Percentiles rank a stretch among this genome's conserved stretches.
These are phyloP conservation scores for Bombus confusus DNA, from an alignment of 1,140 invertebrate genomes.

Conservation along the genomic window DNA sequence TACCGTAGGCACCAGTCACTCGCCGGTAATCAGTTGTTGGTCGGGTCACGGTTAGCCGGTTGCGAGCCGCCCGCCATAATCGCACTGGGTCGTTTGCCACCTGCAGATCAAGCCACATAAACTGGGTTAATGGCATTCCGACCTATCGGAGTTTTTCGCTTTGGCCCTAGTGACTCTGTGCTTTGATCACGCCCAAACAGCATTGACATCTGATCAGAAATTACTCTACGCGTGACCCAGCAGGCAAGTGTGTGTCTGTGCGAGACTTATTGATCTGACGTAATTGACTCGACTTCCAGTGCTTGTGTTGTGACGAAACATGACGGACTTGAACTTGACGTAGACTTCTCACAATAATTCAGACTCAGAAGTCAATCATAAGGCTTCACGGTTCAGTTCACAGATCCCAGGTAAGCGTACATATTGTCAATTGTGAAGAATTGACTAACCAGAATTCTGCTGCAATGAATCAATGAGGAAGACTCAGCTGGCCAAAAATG, in stretches of 20 bases:
- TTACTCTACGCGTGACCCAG: conserved; percentile 82
- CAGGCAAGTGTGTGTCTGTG: conserved; percentile 80
- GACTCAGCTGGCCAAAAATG: conserved; percentile 73
- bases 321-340: conserved; percentile 76
- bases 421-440: conserved; percentile 71
- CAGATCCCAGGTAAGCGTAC: conserved; percentile 71
- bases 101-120: conserved; percentile 83
- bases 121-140: conserved; percentile 83
- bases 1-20: conserved; percentile 83
- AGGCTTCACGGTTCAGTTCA: conserved; percentile 68
- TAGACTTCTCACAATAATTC: conserved; percentile 74
- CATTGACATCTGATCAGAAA: conserved; percentile 76
- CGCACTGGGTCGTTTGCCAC: conserved; percentile 81
- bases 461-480: conserved; percentile 75
- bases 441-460: conserved; percentile 76
- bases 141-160: conserved; percentile 76
- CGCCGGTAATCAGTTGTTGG: conserved; percentile 81
- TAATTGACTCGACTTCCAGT: conserved; percentile 79
- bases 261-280: conserved; percentile 77
- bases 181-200: conserved; percentile 81
- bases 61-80: conserved; percentile 79
- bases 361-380: conserved; percentile 67
- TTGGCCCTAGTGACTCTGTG: conserved; percentile 82
- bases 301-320: conserved; percentile 76
- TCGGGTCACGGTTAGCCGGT: conserved; percentile 79